A percentile compares a stretch with the other conserved stretches of the same genome.
Conservation (phyloP, 2,113 vertebrate genomes). For the Nothobranchius furzeri region DNA sequence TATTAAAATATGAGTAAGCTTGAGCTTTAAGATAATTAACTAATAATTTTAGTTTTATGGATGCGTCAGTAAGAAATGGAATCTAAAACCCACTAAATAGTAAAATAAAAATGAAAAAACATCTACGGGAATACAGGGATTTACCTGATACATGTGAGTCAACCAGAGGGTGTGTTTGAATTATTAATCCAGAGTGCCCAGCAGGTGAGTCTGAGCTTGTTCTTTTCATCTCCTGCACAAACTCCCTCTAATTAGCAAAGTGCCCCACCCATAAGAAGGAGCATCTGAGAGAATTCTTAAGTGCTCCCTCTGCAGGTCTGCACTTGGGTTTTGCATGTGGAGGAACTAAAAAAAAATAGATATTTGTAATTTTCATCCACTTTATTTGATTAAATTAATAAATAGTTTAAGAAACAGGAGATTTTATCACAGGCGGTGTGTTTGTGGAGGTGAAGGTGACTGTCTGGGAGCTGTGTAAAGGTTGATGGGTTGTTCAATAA, state of each 20-base stretch:
- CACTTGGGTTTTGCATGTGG: background rate
- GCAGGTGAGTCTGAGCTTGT: slow-evolving; percentile 37
- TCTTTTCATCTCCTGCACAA: slow-evolving; percentile 36
- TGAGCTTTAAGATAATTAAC: too few species aligned
- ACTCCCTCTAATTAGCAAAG: slow-evolving; percentile 38
- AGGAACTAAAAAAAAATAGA: background rate
- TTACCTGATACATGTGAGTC: slow-evolving; percentile 6
- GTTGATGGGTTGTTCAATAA: slow-evolving; percentile 52
- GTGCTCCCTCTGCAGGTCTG: slow-evolving; percentile 20
- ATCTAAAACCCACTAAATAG: too few species aligned
- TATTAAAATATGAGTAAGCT: too few species aligned
- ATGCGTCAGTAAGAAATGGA: too few species aligned
- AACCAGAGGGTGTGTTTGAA: slow-evolving; percentile 47
- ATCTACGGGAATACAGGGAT: background rate
- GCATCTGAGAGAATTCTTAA: slow-evolving; percentile 36
- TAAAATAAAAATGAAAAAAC: too few species aligned
- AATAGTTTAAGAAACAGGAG: background rate
- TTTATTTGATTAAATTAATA: background rate
- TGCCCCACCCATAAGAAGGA: slow-evolving; percentile 26
- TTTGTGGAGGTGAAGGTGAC: background rate
- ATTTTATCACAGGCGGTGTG: background rate
- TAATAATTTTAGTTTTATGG: too few species aligned
- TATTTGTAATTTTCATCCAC: too few species aligned
- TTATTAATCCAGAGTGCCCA: slow-evolving; percentile 50
- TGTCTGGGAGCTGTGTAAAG: slow-evolving; percentile 41